Evolutionary conservation across 2,113 vertebrate species (phyloP).

Genomic region (Morone chrysops): DNA sequence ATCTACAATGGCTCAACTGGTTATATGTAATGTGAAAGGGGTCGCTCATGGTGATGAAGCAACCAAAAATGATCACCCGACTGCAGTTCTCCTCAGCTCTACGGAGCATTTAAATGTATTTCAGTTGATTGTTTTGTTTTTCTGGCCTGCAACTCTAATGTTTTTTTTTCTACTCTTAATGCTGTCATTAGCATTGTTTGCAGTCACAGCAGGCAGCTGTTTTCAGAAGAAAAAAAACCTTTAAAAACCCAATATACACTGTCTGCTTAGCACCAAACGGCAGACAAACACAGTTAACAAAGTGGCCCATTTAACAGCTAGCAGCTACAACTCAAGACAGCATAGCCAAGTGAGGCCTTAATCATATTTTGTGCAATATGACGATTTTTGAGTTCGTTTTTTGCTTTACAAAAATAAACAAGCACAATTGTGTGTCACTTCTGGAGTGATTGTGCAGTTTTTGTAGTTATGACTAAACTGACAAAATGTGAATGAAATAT

Average conservation of each 20-base stretch:
- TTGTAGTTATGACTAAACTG: background rate
- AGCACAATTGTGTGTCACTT: background rate
- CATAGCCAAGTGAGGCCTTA: background rate
- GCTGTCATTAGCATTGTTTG: no score
- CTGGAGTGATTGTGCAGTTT: background rate
- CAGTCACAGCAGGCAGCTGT: no score
- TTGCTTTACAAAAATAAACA: background rate
- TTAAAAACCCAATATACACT: no score
- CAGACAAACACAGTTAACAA: background rate
- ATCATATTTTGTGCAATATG: background rate
- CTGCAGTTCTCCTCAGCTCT: background rate
- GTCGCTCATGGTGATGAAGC: background rate
- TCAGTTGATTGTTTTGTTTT: background rate
- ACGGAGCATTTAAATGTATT: background rate
- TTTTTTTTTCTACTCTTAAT: background rate
- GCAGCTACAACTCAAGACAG: background rate
- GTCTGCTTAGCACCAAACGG: background rate
- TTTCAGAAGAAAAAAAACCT: background rate
- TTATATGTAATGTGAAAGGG: background rate
- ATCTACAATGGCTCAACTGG: background rate
- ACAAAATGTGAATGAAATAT: background rate
- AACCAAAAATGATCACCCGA: background rate
- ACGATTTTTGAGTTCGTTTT: background rate
- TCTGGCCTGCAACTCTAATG: background rate
- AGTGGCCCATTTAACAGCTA: background rate